Evolutionary conservation across 2,797 vertebrate species (phyloP).

Genomic region (Luscinia luscinia): DNA sequence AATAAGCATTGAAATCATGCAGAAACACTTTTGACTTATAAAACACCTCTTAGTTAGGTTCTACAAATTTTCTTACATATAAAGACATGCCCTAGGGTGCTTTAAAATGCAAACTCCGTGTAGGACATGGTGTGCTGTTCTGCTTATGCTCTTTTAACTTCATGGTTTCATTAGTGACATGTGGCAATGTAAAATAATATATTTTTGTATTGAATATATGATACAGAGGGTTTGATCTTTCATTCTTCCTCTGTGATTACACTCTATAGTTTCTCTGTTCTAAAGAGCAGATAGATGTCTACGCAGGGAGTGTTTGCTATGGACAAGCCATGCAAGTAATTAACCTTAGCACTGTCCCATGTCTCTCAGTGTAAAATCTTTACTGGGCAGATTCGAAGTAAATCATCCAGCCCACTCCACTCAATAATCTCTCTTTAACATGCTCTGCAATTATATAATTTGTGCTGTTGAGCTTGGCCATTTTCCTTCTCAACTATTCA

Average conservation of each 20-base stretch:
- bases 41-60: background rate
- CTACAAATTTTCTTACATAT: background rate
- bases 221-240: background rate
- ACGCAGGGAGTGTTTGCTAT: background rate
- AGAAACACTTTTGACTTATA: background rate
- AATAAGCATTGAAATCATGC: background rate
- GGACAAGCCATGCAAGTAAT: background rate
- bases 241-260: background rate
- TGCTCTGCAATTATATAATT: background rate
- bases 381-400: background rate
- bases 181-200: background rate
- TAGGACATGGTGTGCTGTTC: background rate
- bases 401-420: background rate
- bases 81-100: background rate
- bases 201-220: background rate
- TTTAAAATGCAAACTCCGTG: background rate
- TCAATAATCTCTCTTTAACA: slow-evolving; percentile 1
- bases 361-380: background rate
- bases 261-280: background rate
- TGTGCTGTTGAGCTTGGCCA: background rate
- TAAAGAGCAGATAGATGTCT: background rate
- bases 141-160: background rate
- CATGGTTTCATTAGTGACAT: background rate
- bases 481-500: background rate
- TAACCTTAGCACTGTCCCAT: background rate